Percentiles rank a stretch among this genome's conserved stretches.
Conservation (phyloP, 2,888 invertebrate genomes). For the Mimachlamys varia region DNA sequence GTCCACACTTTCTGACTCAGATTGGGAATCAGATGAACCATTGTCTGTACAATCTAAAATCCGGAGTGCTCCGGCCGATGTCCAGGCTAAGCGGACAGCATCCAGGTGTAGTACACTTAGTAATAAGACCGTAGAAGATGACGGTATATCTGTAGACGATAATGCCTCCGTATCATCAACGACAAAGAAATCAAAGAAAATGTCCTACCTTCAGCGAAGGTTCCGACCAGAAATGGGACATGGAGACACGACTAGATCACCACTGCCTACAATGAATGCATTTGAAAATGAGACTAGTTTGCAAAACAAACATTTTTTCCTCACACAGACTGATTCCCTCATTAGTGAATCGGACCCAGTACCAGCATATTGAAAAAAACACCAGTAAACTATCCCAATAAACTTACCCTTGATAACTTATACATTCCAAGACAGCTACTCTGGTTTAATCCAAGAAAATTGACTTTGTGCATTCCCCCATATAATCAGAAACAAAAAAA, state of each 20-base stretch:
- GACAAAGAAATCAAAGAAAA: slow-evolving; percentile 44
- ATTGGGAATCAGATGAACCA: slow-evolving; percentile 53
- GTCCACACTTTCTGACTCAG: slow-evolving; percentile 49
- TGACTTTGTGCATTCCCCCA: no score
- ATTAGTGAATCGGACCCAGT: slow-evolving; percentile 44
- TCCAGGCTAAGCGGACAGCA: slow-evolving; percentile 46
- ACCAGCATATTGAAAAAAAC: background rate
- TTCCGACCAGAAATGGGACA: slow-evolving; percentile 43
- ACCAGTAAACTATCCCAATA: background rate
- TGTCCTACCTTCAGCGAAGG: slow-evolving; percentile 46
- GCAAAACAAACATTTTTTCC: slow-evolving; percentile 48
- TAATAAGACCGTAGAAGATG: slow-evolving; percentile 41
- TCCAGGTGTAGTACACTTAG: slow-evolving; percentile 45
- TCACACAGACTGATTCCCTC: slow-evolving; percentile 49
- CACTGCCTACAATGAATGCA: slow-evolving; percentile 48
- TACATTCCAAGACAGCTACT: no score
- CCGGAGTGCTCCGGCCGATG: slow-evolving; percentile 52
- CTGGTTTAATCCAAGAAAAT: no score
- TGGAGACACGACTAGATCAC: slow-evolving; percentile 47
- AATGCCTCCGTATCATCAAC: slow-evolving; percentile 38
- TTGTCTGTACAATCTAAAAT: slow-evolving; percentile 47
- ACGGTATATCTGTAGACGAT: slow-evolving; percentile 48
- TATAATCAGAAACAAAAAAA: no score
- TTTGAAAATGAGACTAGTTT: slow-evolving; percentile 45
- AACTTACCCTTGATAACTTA: background rate